Percentiles rank a stretch among this genome's conserved stretches.
Evolutionary conservation across 1,140 invertebrate genomes (phyloP).

Genomic region (Philotrypesis tridentata): DNA sequence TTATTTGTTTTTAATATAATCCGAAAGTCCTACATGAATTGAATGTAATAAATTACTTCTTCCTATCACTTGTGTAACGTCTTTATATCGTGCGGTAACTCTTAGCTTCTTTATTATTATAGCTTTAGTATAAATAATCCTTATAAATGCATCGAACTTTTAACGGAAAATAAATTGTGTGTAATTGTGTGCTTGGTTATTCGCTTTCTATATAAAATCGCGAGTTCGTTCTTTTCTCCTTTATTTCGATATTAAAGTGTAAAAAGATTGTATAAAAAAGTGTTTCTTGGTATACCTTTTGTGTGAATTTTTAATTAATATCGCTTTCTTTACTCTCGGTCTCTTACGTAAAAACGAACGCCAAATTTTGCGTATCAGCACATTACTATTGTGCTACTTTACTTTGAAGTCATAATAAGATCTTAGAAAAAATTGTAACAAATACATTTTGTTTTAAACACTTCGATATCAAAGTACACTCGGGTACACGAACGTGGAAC

Average conservation of each 20-base stretch:
- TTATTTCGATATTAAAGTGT: slow-evolving; percentile 55
- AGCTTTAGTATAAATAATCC: slow-evolving; percentile 47
- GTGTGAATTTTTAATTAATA: slow-evolving; percentile 41
- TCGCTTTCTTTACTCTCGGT: background rate
- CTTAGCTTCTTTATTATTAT: slow-evolving; percentile 45
- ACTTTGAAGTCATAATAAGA: background rate
- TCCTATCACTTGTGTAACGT: slow-evolving; percentile 49
- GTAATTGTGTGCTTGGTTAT: slow-evolving; percentile 32
- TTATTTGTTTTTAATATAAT: slow-evolving; percentile 38
- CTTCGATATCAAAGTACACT: slow-evolving; percentile 28
- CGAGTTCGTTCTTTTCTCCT: slow-evolving; percentile 10
- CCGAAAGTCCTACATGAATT: slow-evolving; percentile 42
- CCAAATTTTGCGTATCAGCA: background rate
- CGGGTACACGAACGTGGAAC: slow-evolving; percentile 6
- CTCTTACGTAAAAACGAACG: background rate
- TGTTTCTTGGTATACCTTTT: slow-evolving; percentile 57
- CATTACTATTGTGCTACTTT: background rate
- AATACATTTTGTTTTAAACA: slow-evolving; percentile 16
- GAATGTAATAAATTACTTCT: slow-evolving; percentile 45
- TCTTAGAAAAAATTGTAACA: slow-evolving; percentile 16
- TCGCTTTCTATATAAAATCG: slow-evolving; percentile 32
- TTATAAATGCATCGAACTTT: slow-evolving; percentile 54
- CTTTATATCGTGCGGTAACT: slow-evolving; percentile 60
- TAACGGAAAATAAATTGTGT: slow-evolving; percentile 48
- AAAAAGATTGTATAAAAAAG: slow-evolving; percentile 64